Conservation (phyloP, 2,888 invertebrate genomes). For the Xestia ashworthii region DNA sequence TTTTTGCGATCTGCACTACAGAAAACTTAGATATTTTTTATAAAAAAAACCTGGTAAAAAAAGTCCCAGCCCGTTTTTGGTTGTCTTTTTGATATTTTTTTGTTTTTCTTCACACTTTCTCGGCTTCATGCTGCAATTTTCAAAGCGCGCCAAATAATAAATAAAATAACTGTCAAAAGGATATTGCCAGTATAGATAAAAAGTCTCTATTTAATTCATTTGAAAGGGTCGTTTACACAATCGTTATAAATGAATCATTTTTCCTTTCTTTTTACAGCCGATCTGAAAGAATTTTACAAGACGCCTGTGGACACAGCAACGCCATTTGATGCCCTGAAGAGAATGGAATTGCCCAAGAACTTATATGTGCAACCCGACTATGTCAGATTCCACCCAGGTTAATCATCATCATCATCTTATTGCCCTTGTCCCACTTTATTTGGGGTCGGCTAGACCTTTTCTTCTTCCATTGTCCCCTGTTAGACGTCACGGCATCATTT, state of each 20-base stretch:
- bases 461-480: too few relatives aligned
- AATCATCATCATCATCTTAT: background rate
- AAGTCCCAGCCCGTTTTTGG: background rate
- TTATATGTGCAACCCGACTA: conserved; percentile 96
- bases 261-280: conserved; percentile 84
- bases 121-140: background rate
- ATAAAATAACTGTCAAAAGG: background rate
- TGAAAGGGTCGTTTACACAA: background rate
- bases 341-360: conserved; percentile 95
- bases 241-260: background rate
- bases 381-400: conserved; percentile 95
- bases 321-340: conserved; percentile 94
- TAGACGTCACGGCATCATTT: too few relatives aligned
- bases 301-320: conserved; percentile 93
- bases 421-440: too few relatives aligned
- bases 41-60: background rate
- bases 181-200: background rate
- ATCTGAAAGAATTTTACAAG: conserved; percentile 93
- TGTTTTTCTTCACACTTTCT: background rate
- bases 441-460: too few relatives aligned
- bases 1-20: background rate
- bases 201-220: background rate
- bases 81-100: background rate
- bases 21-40: background rate
- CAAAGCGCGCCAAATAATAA: background rate